These are phyloP conservation scores for Plodia interpunctella DNA, from an alignment of 1,140 invertebrate genomes.

Conservation along the genomic window DNA sequence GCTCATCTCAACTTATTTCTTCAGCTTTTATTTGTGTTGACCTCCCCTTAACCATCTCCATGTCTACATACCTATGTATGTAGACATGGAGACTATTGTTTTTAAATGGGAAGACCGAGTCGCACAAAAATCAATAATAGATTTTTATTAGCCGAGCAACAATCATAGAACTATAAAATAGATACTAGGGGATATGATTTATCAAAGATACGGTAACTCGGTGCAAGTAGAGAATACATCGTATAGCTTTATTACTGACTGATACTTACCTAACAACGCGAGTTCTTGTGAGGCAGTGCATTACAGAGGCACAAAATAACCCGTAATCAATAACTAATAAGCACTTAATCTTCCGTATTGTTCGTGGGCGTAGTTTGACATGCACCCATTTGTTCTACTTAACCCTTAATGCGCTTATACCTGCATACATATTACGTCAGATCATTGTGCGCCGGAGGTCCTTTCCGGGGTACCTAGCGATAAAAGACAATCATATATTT, in stretches of 20 bases:
- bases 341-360: slow-evolving; percentile 23
- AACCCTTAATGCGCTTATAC: slow-evolving; percentile 40
- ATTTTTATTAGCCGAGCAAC: too few species aligned
- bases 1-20: too few species aligned
- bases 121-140: too few species aligned
- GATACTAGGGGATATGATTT: too few species aligned
- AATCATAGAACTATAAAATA: too few species aligned
- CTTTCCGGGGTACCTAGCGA: slow-evolving; percentile 20
- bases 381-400: slow-evolving; percentile 51
- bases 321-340: slow-evolving; percentile 46
- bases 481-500: slow-evolving; percentile 6
- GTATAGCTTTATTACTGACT: background rate
- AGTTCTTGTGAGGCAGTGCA: background rate
- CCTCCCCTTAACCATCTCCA: too few species aligned
- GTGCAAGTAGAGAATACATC: too few species aligned
- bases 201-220: too few species aligned
- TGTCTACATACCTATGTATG: too few species aligned
- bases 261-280: background rate
- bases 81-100: too few species aligned
- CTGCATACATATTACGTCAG: slow-evolving; percentile 22
- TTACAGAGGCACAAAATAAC: slow-evolving; percentile 22
- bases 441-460: slow-evolving; percentile 32
- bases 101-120: too few species aligned
- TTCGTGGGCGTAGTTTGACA: slow-evolving; percentile 33
- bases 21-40: too few species aligned